These are phyloP conservation scores for Hyperoplus lanceolatus DNA, from an alignment of 2,797 vertebrate genomes.

Conservation along the genomic window DNA sequence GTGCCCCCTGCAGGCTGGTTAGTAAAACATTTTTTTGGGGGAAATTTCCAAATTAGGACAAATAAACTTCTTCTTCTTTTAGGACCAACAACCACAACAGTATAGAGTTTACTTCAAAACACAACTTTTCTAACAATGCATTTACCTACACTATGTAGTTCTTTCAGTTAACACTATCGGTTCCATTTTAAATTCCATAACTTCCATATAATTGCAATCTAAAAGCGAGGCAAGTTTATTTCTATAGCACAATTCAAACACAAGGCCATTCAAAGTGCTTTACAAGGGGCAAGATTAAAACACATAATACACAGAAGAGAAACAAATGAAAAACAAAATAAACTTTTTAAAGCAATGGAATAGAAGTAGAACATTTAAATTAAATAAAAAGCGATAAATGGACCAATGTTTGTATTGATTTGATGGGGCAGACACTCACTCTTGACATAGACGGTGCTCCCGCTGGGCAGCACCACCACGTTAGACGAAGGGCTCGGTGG, in stretches of 20 bases:
- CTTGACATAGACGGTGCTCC: conserved; percentile 97
- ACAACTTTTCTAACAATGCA: not conserved
- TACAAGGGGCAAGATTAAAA: too few species aligned
- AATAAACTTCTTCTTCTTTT: too few species aligned
- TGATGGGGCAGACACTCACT: conserved; percentile 85
- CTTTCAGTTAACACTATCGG: not conserved
- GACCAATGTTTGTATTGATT: not conserved
- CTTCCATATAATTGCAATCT: not conserved
- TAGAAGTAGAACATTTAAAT: too few species aligned
- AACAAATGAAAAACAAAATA: too few species aligned
- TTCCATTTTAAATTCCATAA: not conserved
- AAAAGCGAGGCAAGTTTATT: not conserved
- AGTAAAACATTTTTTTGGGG: too few species aligned
- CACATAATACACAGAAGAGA: too few species aligned
- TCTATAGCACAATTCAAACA: too few species aligned
- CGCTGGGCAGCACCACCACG: conserved; percentile 97
- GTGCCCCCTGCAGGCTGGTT: conserved; percentile 22
- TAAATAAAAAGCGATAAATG: too few species aligned
- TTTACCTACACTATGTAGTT: not conserved
- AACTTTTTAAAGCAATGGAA: too few species aligned
- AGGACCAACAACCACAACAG: too few species aligned
- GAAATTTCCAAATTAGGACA: not conserved
- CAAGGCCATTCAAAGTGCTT: too few species aligned
- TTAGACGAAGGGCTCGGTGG: conserved; percentile 96
- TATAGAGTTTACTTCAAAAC: not conserved